Evolutionary conservation across 92 coral and sea anemone genomes (phyloP), one percentile per base, ranked within the genome.

Genomic region (Phenganax stokvisi): DNA sequence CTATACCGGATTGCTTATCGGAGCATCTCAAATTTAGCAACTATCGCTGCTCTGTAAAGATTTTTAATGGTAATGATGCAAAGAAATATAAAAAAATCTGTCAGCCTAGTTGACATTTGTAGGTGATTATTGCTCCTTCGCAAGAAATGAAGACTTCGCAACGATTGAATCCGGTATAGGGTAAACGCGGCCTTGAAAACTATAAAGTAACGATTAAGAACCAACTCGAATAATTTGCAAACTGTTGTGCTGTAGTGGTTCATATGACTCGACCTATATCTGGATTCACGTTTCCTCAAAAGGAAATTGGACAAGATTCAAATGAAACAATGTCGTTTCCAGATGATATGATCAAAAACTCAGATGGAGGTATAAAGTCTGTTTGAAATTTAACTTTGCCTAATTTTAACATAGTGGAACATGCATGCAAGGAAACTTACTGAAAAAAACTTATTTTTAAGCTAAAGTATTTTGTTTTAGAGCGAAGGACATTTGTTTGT

Each of bases 251-350:
- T 44, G 47, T 44, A 71, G 77, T 52, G 12, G 9, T 56, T 12
- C 15, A 51, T 4, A n/a, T 52, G 47, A 53, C 0, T 12, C 12
- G 11, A 0, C 59, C 31, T 10, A 2, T 52, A 52, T 16, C 77
- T 73, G 81, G 69, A 9, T 76, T 76, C 60, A 31, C 56, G 61
- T 76, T 76, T 59, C 83, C 83, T 25, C 12, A 37, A 20, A 51
- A 64, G 54, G 54, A 64, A 10, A 64, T 63, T 13, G 29, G 16
- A 37, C 47, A 37, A 37, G 47, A 37, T 37, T 37, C 47, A 37
- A 37, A 37, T 28, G 59, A 63, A 79, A 63, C 83, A 1, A 30
- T 79, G 54, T 53, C 73, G 0, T 79, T 79, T 64, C 83, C 83
- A 5, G 74, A 65, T 16, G 74, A 65, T 13, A 63, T 79, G 27